Evolutionary conservation across 2,113 vertebrate species (phyloP).

Genomic region (Nipponia nippon): DNA sequence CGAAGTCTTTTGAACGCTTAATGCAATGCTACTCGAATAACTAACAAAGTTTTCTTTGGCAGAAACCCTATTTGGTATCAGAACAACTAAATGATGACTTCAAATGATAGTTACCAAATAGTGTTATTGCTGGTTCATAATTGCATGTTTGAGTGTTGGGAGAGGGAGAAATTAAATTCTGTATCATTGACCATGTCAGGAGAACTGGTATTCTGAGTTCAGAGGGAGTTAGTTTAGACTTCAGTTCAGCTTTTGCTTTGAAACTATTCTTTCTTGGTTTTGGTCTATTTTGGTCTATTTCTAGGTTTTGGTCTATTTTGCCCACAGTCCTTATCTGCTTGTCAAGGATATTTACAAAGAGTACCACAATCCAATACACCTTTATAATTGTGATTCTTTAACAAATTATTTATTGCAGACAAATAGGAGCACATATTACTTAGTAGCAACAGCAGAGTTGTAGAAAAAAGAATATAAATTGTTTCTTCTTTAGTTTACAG

Average conservation of each 20-base stretch:
- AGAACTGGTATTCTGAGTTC: neutral
- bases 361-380: neutral
- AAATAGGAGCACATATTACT: neutral
- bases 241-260: neutral
- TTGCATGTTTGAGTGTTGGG: neutral
- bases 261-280: neutral
- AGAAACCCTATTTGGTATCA: conserved; percentile 15
- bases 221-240: neutral
- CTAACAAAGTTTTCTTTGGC: neutral
- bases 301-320: neutral
- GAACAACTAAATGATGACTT: neutral
- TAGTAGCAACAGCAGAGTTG: neutral
- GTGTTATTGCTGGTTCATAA: neutral
- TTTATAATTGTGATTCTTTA: neutral
- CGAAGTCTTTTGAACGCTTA: neutral
- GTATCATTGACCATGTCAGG: neutral
- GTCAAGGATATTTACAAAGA: conserved; percentile 17
- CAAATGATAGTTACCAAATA: neutral
- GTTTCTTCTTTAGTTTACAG: conserved; percentile 28
- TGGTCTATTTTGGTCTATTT: neutral
- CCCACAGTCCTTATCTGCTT: neutral
- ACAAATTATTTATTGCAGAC: neutral
- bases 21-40: neutral
- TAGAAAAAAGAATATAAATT: conserved; percentile 28
- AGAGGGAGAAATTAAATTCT: neutral